Evolutionary conservation across 2,797 vertebrate genomes (phyloP).

Genomic region (Myotis findleyi): DNA sequence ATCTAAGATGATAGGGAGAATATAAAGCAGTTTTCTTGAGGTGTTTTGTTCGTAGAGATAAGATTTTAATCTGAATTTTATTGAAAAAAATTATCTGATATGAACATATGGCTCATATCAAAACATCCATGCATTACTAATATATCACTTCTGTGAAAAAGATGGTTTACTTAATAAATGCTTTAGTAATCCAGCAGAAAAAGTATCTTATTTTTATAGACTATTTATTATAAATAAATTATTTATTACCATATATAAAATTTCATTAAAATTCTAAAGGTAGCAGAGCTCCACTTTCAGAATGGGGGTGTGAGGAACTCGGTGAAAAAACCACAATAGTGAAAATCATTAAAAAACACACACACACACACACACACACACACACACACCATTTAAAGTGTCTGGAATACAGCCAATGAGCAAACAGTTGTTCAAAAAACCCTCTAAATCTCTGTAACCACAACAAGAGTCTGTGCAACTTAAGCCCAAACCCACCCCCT

Average conservation of each 20-base stretch:
- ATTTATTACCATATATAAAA: conserved; percentile 14
- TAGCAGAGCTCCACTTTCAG: neutral
- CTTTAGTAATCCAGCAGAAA: neutral
- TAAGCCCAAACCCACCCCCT: neutral
- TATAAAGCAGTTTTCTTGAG: conserved; percentile 2
- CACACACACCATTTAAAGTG: neutral
- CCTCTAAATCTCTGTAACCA: neutral
- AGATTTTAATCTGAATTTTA: conserved; percentile 48
- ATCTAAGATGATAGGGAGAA: conserved; percentile 6
- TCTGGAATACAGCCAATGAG: neutral
- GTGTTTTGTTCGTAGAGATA: conserved; percentile 27
- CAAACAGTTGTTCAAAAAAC: neutral
- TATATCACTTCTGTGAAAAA: neutral
- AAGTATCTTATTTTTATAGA: neutral
- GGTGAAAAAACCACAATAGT: neutral
- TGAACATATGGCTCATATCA: neutral
- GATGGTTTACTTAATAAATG: conserved; percentile 48
- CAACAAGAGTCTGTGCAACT: neutral
- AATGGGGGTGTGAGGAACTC: neutral
- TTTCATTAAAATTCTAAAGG: conserved; percentile 25
- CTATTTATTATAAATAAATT: neutral
- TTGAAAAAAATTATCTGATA: neutral
- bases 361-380: neutral
- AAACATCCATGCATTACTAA: conserved; percentile 42
- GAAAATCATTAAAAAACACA: neutral